These are phyloP conservation scores for Tholera decimalis DNA, from an alignment of 2,888 invertebrate species.

Conservation along the genomic window DNA sequence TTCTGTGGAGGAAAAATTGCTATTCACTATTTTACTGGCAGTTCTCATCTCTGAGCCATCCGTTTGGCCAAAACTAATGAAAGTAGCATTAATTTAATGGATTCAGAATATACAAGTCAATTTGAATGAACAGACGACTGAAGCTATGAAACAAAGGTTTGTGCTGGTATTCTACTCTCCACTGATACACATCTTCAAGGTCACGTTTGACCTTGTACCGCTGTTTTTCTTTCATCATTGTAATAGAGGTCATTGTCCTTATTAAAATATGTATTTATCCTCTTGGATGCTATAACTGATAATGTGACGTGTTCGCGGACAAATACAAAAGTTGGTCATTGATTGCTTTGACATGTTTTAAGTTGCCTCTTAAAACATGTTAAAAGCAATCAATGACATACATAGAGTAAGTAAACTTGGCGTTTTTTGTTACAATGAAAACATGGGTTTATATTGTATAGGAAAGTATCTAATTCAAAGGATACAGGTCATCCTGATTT, in stretches of 20 bases:
- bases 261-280: no score
- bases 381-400: no score
- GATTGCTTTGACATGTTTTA: neutral
- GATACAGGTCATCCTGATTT: neutral
- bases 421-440: neutral
- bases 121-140: constrained; percentile 28
- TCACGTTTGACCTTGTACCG: neutral
- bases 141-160: constrained; percentile 30
- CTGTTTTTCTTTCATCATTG: neutral
- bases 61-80: constrained; percentile 34
- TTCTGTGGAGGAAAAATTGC: no score
- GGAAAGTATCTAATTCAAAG: constrained; percentile 1
- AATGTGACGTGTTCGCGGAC: no score
- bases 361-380: no score
- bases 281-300: no score
- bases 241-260: neutral
- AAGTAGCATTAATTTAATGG: constrained; percentile 40
- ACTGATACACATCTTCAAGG: neutral
- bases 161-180: neutral
- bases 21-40: neutral
- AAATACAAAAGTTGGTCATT: no score
- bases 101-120: constrained; percentile 25
- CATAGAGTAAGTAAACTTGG: neutral
- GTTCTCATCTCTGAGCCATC: neutral
- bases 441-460: neutral